Percentiles rank a stretch among this genome's conserved stretches.
phyloP scores from a whole-genome alignment of 2,797 vertebrate species.

The Danionella dracula region DNA sequence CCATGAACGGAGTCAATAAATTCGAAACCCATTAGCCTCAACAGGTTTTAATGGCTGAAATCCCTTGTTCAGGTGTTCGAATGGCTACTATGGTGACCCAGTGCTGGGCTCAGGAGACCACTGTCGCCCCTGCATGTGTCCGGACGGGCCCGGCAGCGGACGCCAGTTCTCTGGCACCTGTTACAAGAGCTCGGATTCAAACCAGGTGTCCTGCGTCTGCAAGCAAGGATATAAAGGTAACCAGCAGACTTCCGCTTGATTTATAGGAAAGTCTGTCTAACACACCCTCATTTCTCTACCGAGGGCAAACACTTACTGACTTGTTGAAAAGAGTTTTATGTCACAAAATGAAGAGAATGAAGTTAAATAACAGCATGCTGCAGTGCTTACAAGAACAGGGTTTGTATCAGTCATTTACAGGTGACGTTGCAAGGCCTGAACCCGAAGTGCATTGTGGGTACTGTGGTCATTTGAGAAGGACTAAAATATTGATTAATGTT shows the following conservation, averaged over 20 bases:
- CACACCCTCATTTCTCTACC: neutral
- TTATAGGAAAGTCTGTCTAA: constrained; percentile 11
- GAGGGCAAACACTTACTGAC: neutral
- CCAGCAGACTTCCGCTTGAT: neutral
- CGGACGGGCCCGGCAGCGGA: constrained; percentile 81
- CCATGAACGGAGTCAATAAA: no score
- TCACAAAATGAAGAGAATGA: no score
- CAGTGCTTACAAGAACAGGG: no score
- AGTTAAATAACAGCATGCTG: no score
- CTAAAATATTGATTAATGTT: no score
- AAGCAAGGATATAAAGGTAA: constrained; percentile 83
- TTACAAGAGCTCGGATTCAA: constrained; percentile 73
- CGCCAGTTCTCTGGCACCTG: constrained; percentile 86
- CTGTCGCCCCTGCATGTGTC: constrained; percentile 91
- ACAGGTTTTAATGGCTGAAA: neutral
- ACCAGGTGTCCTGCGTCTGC: constrained; percentile 83
- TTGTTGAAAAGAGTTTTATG: neutral
- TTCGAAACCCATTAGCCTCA: no score
- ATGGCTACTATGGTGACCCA: constrained; percentile 88
- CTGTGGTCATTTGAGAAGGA: no score
- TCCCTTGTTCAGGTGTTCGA: constrained; percentile 71
- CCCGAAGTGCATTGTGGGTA: no score
- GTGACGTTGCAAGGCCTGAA: no score
- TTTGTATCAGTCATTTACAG: no score
- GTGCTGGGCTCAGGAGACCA: constrained; percentile 88